These are phyloP conservation scores for Spodoptera frugiperda DNA, from an alignment of 1,140 invertebrate species.

Conservation along the genomic window DNA sequence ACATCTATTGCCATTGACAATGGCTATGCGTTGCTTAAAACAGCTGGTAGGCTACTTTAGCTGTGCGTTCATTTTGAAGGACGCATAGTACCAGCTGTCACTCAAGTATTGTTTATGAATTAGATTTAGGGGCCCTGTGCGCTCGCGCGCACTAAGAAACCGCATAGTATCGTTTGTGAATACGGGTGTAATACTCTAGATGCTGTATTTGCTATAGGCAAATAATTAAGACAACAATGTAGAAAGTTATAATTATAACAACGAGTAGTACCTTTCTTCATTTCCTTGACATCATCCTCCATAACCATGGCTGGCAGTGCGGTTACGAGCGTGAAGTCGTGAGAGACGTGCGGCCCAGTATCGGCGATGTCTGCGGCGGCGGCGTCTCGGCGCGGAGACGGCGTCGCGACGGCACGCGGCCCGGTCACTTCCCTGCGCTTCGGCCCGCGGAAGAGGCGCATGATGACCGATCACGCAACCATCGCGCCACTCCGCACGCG, in stretches of 20 bases:
- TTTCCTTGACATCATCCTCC: constrained; percentile 86
- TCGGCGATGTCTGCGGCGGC: constrained; percentile 59
- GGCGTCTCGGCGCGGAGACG: constrained; percentile 79
- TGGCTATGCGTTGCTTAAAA: too few species aligned
- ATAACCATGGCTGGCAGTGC: constrained; percentile 87
- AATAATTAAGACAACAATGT: neutral
- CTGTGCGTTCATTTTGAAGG: too few species aligned
- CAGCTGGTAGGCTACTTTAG: too few species aligned
- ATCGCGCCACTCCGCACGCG: constrained; percentile 74
- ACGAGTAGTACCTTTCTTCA: constrained; percentile 80
- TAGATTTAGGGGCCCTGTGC: too few species aligned
- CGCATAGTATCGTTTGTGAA: too few species aligned
- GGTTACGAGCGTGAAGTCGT: constrained; percentile 87
- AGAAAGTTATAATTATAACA: neutral
- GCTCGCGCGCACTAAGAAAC: too few species aligned
- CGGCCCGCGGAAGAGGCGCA: constrained; percentile 84
- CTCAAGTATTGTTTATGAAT: too few species aligned
- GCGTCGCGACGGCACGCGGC: constrained; percentile 73
- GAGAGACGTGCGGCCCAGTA: constrained; percentile 59
- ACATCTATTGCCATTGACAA: too few species aligned
- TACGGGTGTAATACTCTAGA: too few species aligned
- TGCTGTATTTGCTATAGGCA: too few species aligned
- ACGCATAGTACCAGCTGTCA: too few species aligned
- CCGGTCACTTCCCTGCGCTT: constrained; percentile 84
- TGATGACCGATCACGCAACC: constrained; percentile 82